These are phyloP conservation scores for Boulengeromyrus knoepffleri DNA, from an alignment of 2,113 vertebrate species.

Conservation along the genomic window DNA sequence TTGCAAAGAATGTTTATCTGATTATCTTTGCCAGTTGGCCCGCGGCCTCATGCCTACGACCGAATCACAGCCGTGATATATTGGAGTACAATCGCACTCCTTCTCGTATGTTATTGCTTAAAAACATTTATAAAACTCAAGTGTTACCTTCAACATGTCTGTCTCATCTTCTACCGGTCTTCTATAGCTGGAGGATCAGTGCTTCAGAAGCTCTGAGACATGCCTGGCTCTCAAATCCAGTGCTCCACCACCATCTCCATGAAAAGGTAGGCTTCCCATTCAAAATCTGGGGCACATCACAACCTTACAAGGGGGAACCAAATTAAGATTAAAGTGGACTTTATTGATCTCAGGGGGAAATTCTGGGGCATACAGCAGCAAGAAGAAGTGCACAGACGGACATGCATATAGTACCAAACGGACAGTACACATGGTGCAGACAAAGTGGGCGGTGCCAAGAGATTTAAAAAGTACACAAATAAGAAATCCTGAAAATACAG, in stretches of 20 bases:
- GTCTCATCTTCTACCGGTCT: conserved; percentile 33
- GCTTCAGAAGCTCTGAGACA: conserved; percentile 86
- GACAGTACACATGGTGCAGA: background rate
- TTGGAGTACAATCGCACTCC: too few species aligned
- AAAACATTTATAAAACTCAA: background rate
- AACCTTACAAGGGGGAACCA: background rate
- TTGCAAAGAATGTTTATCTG: too few species aligned
- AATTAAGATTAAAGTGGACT: background rate
- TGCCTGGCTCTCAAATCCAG: conserved; percentile 80
- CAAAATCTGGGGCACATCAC: background rate
- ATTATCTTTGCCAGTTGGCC: too few species aligned
- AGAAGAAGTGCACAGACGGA: background rate
- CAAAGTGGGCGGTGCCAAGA: background rate
- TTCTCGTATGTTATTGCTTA: too few species aligned
- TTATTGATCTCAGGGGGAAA: background rate
- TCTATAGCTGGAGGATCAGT: conserved; percentile 86
- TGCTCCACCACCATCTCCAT: conserved; percentile 70
- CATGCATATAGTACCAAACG: background rate
- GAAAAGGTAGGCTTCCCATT: conserved; percentile 60
- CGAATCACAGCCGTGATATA: too few species aligned
- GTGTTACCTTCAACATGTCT: conserved; percentile 1
- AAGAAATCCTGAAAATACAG: background rate
- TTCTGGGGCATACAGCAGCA: background rate
- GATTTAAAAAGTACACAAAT: background rate
- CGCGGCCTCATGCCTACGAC: too few species aligned